These are phyloP conservation scores for Crotalus tigris DNA, from an alignment of 2,113 vertebrate species.

Conservation along the genomic window DNA sequence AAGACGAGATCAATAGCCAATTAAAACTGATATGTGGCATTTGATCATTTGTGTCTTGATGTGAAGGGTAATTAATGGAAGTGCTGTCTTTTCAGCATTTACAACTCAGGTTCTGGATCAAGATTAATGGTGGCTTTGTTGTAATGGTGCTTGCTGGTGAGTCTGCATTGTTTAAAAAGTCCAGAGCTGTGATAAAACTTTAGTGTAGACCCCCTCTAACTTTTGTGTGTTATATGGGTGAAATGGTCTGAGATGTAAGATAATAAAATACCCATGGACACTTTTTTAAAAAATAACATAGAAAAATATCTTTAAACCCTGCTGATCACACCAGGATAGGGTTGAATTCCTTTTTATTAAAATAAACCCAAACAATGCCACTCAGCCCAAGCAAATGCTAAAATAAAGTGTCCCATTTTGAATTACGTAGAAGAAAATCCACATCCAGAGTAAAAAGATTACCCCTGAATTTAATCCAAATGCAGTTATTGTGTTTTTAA, in stretches of 20 bases:
- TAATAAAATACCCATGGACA: neutral
- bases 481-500: neutral
- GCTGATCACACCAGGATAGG: neutral
- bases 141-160: conserved; percentile 39
- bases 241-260: neutral
- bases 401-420: neutral
- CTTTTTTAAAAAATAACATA: neutral
- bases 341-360: neutral
- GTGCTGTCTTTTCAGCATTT: conserved; percentile 46
- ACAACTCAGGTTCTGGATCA: conserved; percentile 54
- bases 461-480: neutral
- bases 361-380: neutral
- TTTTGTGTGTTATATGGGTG: neutral
- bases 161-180: conserved; percentile 14
- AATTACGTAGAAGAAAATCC: neutral
- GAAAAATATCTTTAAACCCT: neutral
- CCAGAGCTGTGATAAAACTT: conserved; percentile 12
- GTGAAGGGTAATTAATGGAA: conserved; percentile 58
- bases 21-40: conserved; percentile 61
- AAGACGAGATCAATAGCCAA: conserved; percentile 67
- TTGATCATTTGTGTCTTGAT: conserved; percentile 62
- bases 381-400: neutral
- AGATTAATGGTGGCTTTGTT: conserved; percentile 42
- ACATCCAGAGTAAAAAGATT: neutral
- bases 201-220: neutral